Percentiles rank a stretch among this genome's conserved stretches.
These are phyloP conservation scores for Leucoraja erinaceus DNA, from an alignment of 2,113 vertebrate species.

Conservation along the genomic window DNA sequence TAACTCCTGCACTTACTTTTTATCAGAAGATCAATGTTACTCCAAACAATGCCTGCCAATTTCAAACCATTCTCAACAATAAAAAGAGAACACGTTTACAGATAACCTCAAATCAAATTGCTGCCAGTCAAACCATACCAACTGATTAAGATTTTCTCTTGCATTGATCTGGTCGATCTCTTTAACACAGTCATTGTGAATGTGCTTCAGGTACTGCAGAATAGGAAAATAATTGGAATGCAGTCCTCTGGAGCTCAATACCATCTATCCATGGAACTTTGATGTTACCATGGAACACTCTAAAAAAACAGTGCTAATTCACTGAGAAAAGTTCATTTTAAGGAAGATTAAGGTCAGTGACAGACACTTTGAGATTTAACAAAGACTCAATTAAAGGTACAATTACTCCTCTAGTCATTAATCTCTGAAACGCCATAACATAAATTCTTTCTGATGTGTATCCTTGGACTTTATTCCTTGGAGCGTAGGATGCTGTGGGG, in stretches of 20 bases:
- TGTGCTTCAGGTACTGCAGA: not conserved
- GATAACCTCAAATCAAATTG: too few relatives aligned
- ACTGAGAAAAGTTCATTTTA: not conserved
- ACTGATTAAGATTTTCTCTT: not conserved
- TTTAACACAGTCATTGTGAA: not conserved
- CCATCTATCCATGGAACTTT: not conserved
- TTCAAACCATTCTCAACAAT: not conserved
- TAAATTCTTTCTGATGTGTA: too few relatives aligned
- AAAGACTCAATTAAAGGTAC: not conserved
- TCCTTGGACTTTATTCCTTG: too few relatives aligned
- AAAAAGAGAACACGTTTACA: not conserved
- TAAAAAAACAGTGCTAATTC: not conserved
- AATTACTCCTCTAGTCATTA: not conserved
- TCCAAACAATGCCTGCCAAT: not conserved
- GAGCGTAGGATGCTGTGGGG: too few relatives aligned
- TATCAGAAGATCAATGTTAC: not conserved
- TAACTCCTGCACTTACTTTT: too few relatives aligned
- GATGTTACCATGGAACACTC: not conserved
- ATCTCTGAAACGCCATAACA: not conserved
- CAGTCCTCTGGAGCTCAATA: not conserved
- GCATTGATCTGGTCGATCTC: not conserved
- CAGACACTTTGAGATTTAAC: not conserved
- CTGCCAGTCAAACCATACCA: not conserved
- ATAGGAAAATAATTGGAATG: not conserved
- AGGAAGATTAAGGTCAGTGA: not conserved